These are phyloP conservation scores for Actinernus sp. DNA, from an alignment of 92 coral and sea anemone genomes.

Conservation along the genomic window DNA sequence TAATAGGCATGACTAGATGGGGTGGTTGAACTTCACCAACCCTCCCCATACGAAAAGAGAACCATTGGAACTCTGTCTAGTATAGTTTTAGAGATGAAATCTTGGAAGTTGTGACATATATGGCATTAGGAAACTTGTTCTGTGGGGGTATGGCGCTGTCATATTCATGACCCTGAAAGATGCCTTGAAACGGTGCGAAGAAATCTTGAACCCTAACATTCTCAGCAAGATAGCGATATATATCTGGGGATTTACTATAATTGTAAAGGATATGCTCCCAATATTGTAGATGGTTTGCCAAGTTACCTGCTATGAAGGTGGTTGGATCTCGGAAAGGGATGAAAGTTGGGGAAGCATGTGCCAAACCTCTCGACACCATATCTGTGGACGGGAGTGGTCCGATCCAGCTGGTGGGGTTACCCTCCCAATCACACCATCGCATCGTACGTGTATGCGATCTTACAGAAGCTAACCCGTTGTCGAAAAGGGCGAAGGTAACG, in stretches of 20 bases:
- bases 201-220: not conserved
- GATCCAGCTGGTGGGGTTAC: constrained; percentile 34
- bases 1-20: constrained; percentile 38
- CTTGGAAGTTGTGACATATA: not conserved
- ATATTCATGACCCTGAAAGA: not conserved
- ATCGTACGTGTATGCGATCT: too few species aligned
- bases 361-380: constrained; percentile 23
- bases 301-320: constrained; percentile 31
- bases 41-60: too few species aligned
- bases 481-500: too few species aligned
- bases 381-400: constrained; percentile 38
- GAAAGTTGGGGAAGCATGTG: constrained; percentile 14
- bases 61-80: constrained; percentile 15
- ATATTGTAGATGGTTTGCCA: not conserved
- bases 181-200: not conserved
- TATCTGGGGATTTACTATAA: not conserved
- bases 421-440: constrained; percentile 20
- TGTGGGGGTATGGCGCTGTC: not conserved
- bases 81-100: constrained; percentile 12
- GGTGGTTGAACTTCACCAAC: constrained; percentile 16
- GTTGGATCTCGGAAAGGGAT: constrained; percentile 17
- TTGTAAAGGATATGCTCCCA: constrained; percentile 3
- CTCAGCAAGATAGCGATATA: too few species aligned
- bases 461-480: too few species aligned
- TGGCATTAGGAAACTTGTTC: constrained; percentile 1